A percentile compares a stretch with the other conserved stretches of the same genome.
Evolutionary conservation across 1,140 invertebrate species (phyloP).

Genomic region (Tyrophagus putrescentiae): DNA sequence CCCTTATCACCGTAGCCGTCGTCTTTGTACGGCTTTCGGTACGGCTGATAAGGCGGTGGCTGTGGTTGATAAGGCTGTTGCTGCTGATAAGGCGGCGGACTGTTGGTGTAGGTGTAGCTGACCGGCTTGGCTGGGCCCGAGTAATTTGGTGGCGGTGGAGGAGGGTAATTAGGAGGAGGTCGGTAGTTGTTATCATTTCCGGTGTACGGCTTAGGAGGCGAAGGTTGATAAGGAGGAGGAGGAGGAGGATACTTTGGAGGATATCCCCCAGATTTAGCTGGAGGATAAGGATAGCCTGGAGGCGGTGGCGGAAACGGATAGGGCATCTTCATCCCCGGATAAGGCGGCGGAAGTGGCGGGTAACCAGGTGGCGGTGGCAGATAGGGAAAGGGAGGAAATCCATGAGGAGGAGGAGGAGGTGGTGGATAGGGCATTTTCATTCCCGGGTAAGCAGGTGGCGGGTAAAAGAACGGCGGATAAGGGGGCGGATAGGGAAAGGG

Average conservation of each 20-base stretch:
- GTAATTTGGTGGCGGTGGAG: background rate
- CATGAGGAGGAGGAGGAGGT: background rate
- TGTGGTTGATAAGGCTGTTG: background rate
- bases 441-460: background rate
- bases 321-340: background rate
- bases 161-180: background rate
- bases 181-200: background rate
- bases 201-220: background rate
- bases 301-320: background rate
- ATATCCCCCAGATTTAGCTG: too few relatives aligned
- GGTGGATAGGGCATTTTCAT: background rate
- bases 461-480: too few relatives aligned
- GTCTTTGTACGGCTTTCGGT: background rate
- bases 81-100: background rate
- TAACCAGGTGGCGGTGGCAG: background rate
- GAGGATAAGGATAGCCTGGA: too few relatives aligned
- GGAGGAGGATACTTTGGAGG: background rate
- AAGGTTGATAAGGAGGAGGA: background rate
- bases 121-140: too few relatives aligned
- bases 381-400: background rate
- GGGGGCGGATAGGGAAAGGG: too few relatives aligned
- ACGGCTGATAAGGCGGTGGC: background rate
- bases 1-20: background rate
- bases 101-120: too few relatives aligned
- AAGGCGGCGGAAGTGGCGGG: background rate